phyloP scores from a whole-genome alignment of 2,888 invertebrate genomes.

The Furcula furcula region DNA sequence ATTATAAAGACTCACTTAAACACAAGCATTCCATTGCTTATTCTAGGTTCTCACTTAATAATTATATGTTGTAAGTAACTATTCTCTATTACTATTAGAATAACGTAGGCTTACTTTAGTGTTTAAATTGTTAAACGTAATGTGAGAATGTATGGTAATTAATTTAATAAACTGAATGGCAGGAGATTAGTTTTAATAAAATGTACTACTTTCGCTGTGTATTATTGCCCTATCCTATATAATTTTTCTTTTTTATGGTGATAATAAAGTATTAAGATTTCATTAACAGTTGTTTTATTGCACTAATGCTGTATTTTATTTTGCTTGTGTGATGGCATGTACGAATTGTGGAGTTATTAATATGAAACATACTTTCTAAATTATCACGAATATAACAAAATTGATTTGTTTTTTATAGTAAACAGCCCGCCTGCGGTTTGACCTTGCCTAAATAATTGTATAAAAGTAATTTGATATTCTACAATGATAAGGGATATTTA shows the following conservation, averaged over 20 bases:
- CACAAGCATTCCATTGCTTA: constrained; percentile 32
- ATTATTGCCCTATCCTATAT: constrained; percentile 34
- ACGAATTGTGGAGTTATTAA: constrained; percentile 13
- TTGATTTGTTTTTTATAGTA: neutral
- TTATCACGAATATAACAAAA: neutral
- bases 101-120: constrained; percentile 49
- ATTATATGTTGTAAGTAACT: constrained; percentile 34
- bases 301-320: constrained; percentile 54
- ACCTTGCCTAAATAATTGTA: constrained; percentile 14
- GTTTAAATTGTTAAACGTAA: constrained; percentile 37
- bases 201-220: constrained; percentile 38
- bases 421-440: constrained; percentile 2
- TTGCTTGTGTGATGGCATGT: constrained; percentile 38
- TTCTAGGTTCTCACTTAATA: constrained; percentile 33
- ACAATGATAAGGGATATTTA: constrained; percentile 17
- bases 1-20: constrained; percentile 32
- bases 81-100: constrained; percentile 38
- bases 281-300: constrained; percentile 66
- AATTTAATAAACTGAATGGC: constrained; percentile 11
- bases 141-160: constrained; percentile 28
- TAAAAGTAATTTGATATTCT: constrained; percentile 26
- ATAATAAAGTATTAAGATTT: constrained; percentile 59
- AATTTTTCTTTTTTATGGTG: constrained; percentile 40
- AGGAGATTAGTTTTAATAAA: constrained; percentile 47
- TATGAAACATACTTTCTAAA: constrained; percentile 15